A percentile compares a stretch with the other conserved stretches of the same genome.
Conservation (phyloP, 2,113 vertebrate genomes). For the Tachysurus fulvidraco region DNA sequence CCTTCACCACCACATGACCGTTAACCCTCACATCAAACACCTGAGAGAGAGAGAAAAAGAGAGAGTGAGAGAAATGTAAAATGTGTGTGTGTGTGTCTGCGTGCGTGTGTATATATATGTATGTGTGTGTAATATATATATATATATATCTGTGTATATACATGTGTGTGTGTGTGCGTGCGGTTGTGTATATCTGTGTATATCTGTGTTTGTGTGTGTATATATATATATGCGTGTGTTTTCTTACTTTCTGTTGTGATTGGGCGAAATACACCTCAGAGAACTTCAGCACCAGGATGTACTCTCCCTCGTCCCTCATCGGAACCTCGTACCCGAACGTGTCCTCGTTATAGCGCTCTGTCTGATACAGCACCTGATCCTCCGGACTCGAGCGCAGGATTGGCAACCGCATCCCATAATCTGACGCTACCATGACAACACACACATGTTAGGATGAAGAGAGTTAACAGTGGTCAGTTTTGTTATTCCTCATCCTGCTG, state of each 20-base stretch:
- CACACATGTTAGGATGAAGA: background rate
- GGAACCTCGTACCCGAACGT: constrained; percentile 95
- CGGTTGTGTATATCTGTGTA: background rate
- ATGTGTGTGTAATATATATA: no score
- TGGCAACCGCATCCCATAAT: constrained; percentile 94
- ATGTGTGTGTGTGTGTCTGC: background rate
- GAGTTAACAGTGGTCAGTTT: background rate
- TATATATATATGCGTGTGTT: background rate
- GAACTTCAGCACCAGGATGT: constrained; percentile 94
- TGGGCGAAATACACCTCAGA: constrained; percentile 98
- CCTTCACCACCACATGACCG: constrained; percentile 93
- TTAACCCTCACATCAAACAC: constrained; percentile 97
- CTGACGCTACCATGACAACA: constrained; percentile 79
- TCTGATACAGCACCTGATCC: constrained; percentile 97
- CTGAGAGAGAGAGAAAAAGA: constrained; percentile 60
- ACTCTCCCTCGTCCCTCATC: constrained; percentile 94
- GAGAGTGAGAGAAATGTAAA: no score
- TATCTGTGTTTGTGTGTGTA: background rate
- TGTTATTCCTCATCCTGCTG: background rate
- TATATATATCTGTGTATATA: no score
- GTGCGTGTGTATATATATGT: no score
- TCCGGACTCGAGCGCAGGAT: constrained; percentile 91
- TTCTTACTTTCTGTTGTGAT: constrained; percentile 93
- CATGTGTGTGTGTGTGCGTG: no score
- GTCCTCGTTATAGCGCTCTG: constrained; percentile 95